Evolutionary conservation across 2,113 vertebrate genomes (phyloP), one percentile per base, ranked within the genome.

Genomic region (Paramisgurnus dabryanus): DNA sequence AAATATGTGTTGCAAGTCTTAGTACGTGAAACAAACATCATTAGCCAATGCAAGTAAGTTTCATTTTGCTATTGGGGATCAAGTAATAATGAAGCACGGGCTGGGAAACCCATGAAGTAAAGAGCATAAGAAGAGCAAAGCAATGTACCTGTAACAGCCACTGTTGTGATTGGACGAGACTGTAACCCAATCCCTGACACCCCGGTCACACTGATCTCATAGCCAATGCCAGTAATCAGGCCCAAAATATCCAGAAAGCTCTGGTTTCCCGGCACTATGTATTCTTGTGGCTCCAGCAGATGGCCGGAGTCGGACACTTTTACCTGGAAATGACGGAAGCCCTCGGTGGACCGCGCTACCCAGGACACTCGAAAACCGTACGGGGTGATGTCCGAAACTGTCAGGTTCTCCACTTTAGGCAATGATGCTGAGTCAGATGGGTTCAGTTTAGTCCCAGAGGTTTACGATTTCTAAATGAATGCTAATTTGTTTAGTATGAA

Each of bases 331-430:
- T 90, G 93, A 85, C 95, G 95, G 94, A 97, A 98, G 66, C 86
- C 83, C 5, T 88, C 89, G 70, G 86, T 80, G 85, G 87, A 85
- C 81, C 83, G 85, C 72, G 85, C 65, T 47, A 76, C 81, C 93
- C 92, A 93, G 5, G 89, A 92, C 80, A 92, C 88, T n/a, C 86
- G 90, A 88, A 93, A 93, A 81, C 93, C 91, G 2, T 88, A 95
- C 70, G 96, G 95, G 87, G 95, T 97, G 86, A 94, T 89, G 78
- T 95, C 94, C 89, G 95, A 95, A 92, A 98, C 91, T 85, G 89
- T 95, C 91, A 98, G 91, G 92, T 97, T 98, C 95, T 96, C 96
- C 96, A 98, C 94, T 92, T 94, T 94, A 87, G 96, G 96, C 87
- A 97, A 91, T 80, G 94, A 91, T 63, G 96, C 97, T 98, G 90